Conservation (phyloP, 1,140 invertebrate genomes). For the Brachionus manjavacas region DNA sequence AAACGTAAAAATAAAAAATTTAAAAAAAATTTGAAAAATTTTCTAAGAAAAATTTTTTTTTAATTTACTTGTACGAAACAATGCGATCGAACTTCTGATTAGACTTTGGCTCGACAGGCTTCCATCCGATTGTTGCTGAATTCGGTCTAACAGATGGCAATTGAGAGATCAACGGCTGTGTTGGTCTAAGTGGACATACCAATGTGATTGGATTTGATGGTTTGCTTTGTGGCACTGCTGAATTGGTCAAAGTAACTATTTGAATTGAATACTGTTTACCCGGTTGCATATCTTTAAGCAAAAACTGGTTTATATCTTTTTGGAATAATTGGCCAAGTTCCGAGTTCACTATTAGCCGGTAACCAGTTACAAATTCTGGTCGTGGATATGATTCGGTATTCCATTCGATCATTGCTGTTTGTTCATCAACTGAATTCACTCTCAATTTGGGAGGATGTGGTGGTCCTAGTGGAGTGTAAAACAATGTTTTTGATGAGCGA, state of each 20-base stretch:
- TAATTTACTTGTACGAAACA: constrained; percentile 49
- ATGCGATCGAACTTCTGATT: constrained; percentile 49
- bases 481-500: constrained; percentile 52
- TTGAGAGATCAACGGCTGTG: constrained; percentile 49
- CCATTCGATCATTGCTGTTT: constrained; percentile 53
- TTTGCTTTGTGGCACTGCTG: constrained; percentile 50
- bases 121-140: constrained; percentile 54
- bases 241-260: constrained; percentile 50
- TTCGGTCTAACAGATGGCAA: constrained; percentile 53
- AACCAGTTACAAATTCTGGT: constrained; percentile 49
- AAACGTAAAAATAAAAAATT: constrained; percentile 20
- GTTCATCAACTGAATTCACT: constrained; percentile 49
- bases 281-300: constrained; percentile 47
- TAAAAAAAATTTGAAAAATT: no score
- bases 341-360: constrained; percentile 50
- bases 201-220: constrained; percentile 50
- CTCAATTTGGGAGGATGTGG: constrained; percentile 50
- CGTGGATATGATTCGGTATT: constrained; percentile 45
- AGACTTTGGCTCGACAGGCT: constrained; percentile 47
- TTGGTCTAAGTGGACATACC: constrained; percentile 51
- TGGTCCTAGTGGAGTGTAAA: constrained; percentile 53
- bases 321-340: constrained; percentile 41
- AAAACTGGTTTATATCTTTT: constrained; percentile 47
- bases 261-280: constrained; percentile 51
- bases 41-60: not conserved